phyloP scores from a whole-genome alignment of 2,888 invertebrate genomes.

The Hybos culiciformis region DNA sequence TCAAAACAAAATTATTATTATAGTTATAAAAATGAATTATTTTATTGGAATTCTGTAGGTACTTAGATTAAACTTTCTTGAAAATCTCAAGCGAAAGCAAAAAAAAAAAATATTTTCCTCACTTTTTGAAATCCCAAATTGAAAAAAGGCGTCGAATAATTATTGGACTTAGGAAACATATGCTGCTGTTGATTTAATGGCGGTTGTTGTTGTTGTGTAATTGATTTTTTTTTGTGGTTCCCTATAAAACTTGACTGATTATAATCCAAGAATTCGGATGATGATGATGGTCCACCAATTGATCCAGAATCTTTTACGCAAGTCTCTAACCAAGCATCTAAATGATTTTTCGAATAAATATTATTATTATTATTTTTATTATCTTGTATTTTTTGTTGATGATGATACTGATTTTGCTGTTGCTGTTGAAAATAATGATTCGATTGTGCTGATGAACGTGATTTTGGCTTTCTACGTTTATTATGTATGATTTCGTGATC shows the following conservation, averaged over 20 bases:
- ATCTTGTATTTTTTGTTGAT: constrained; percentile 7
- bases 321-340: constrained; percentile 35
- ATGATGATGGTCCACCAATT: constrained; percentile 30
- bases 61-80: background rate
- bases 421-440: constrained; percentile 8
- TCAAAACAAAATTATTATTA: background rate
- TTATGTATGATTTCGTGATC: no score
- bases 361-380: constrained; percentile 4
- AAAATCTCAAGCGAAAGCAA: constrained; percentile 3
- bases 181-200: constrained; percentile 17
- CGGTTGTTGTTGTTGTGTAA: constrained; percentile 4
- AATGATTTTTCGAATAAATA: constrained; percentile 23
- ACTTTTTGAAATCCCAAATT: constrained; percentile 32
- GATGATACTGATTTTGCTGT: constrained; percentile 16
- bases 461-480: constrained; percentile 33
- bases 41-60: background rate
- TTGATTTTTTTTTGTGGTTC: constrained; percentile 12
- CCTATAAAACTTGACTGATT: constrained; percentile 24
- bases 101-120: constrained; percentile 13
- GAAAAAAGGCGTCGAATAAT: constrained; percentile 22
- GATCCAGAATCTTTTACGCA: constrained; percentile 32
- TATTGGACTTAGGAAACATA: constrained; percentile 22
- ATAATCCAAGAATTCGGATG: constrained; percentile 30
- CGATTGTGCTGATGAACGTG: constrained; percentile 25
- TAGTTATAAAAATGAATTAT: constrained; percentile 2